phyloP scores from a whole-genome alignment of 2,888 invertebrate genomes.

The Tuberolachnus salignus region DNA sequence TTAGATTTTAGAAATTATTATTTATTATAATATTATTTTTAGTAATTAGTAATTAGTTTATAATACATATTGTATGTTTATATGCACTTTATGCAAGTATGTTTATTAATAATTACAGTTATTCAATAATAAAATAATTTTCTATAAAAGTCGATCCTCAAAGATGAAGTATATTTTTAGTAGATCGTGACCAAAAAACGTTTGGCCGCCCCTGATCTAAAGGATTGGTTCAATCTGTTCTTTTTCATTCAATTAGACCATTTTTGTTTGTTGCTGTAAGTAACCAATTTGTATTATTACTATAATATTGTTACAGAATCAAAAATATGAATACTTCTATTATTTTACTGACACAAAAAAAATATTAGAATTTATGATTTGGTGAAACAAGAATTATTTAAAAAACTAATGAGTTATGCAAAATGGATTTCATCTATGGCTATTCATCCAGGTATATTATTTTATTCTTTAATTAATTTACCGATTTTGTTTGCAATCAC shows the following conservation, averaged over 20 bases:
- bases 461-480: too few species aligned
- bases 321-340: background rate
- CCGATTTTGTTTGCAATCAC: too few species aligned
- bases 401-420: constrained; percentile 87
- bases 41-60: too few species aligned
- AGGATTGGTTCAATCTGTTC: constrained; percentile 87
- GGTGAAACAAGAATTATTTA: constrained; percentile 86
- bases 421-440: constrained; percentile 95
- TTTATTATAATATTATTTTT: too few species aligned
- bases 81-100: too few species aligned
- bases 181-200: constrained; percentile 85
- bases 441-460: constrained; percentile 78
- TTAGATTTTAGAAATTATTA: too few species aligned
- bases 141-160: too few species aligned
- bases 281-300: background rate
- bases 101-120: too few species aligned
- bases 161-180: too few species aligned
- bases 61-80: too few species aligned
- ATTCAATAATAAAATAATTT: too few species aligned
- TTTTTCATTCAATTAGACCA: constrained; percentile 92
- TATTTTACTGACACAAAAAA: constrained; percentile 78
- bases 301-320: background rate
- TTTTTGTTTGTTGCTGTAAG: constrained; percentile 90
- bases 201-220: constrained; percentile 87
- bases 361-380: constrained; percentile 94